Evolutionary conservation across 2,888 invertebrate species (phyloP), one percentile per base, ranked within the genome.

Genomic region (Asteroscopus sphinx): DNA sequence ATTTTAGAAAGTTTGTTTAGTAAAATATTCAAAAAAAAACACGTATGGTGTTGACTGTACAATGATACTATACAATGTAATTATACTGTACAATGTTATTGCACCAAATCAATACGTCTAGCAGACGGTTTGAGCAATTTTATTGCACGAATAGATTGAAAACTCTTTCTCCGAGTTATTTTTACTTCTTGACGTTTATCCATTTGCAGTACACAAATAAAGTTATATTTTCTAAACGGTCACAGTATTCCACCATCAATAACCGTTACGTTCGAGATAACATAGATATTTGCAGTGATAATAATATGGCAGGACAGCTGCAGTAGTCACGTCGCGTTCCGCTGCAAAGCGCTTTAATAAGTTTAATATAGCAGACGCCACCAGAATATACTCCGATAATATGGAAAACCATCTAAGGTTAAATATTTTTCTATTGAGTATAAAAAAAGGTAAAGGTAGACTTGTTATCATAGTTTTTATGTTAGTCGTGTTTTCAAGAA

Each of bases 311-410:
- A 59, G 52, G 40, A 57, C 48, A 53, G 51, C 36, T 17, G 54
- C 15, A 46, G 39, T 11, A 52, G 71, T 63, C 73, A 67, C 67
- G 60, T 71, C 44, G 30, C 53, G 68, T 48, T 21, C 25, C 32
- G 25, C 55, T 67, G 73, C 55, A 74, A 73, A 67, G 63, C 60
- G 55, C 54, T 71, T 73, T 66, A 73, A 66, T 73, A 73, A n/a
- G n/a, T n/a, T n/a, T n/a, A n/a, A n/a, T n/a, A n/a, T n/a, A n/a
- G 63, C 53, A 28, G 25, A 65, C 57, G 71, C 53, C 54, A 51
- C 71, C 32, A 13, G 70, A 70, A 68, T 54, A 54, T 49, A 51
- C 69, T 44, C 46, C 39, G 28, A 37, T 46, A 52, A 66, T 53
- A 46, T 51, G 32, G 60, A 16, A 48, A 64, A 36, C 47, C 41